Base-by-base conservation (phyloP, 2,888 invertebrate genomes). In the Biston betularia region DNA sequence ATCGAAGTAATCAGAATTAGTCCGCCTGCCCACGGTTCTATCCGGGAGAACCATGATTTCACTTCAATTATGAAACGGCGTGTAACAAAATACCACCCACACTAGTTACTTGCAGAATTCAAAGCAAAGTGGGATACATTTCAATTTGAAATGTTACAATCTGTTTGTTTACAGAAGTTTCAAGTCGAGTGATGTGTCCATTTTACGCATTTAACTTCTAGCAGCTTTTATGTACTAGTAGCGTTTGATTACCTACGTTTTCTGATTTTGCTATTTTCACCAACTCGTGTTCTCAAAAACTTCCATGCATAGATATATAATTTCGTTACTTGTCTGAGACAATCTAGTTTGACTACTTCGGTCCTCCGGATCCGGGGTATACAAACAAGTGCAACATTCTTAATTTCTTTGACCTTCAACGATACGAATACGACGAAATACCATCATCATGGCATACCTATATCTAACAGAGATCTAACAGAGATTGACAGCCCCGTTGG, bases 1-100 rank as follows among this genome's bases (percentile, higher is more conserved):
- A 35, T 50, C 14, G 60, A 61, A 38, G 15, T 61, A 57, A 61
- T 62, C 46, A 50, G 56, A 61, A 61, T 53, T 46, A 57, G 57
- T 50, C 60, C 38, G 24, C 33, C 67, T 55, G 10, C 60, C 50
- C 12, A 50, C 49, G 49, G 15, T 54, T 15, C 14, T 55, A 49
- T 55, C 52, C 14, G 55, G 24, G 44, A 58, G 62, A 45, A 54
- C 34, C 42, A 55, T 58, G 57, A 54, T 60, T 65, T 48, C 64
- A 64, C 64, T 46, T 56, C 46, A 40, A 49, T 40, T 57, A 59
- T 59, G 53, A 53, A 44, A 42, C 34, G 33, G 15, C 14, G 46
- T 46, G 15, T 45, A 14, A 48, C 46, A 63, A 48, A 46, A 34
- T 45, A 60, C 56, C 48, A 44, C 60, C 54, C 53, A 59, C 40